These are phyloP conservation scores for Antennarius maculatus DNA, from an alignment of 2,797 vertebrate species.

Conservation along the genomic window DNA sequence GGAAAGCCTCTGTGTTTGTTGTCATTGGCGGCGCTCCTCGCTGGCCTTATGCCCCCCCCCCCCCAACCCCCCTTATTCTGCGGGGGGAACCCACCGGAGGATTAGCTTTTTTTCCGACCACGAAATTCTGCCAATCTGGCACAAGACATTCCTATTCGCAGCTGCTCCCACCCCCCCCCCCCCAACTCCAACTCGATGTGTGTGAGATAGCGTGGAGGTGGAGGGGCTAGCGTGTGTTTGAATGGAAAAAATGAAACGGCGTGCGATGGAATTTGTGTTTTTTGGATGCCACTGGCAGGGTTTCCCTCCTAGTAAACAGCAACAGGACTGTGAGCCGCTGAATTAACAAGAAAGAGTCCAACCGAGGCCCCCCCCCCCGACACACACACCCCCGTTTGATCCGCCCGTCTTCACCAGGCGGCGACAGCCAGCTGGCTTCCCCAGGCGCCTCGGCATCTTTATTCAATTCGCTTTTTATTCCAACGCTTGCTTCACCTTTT, in stretches of 20 bases:
- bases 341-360: constrained; percentile 65
- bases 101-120: constrained; percentile 83
- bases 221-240: constrained; percentile 54
- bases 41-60: constrained; percentile 80
- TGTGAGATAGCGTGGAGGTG: constrained; percentile 83
- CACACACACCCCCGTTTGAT: constrained; percentile 44
- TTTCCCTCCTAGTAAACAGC: constrained; percentile 89
- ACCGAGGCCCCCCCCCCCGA: not conserved
- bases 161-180: constrained; percentile 73
- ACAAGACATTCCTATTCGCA: constrained; percentile 81
- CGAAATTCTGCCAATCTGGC: constrained; percentile 86
- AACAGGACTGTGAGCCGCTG: constrained; percentile 75
- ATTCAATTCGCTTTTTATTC: constrained; percentile 19
- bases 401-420: constrained; percentile 47
- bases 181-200: constrained; percentile 82
- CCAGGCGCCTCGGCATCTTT: constrained; percentile 21
- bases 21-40: constrained; percentile 84
- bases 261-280: constrained; percentile 78
- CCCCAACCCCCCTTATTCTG: constrained; percentile 65
- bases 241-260: constrained; percentile 87
- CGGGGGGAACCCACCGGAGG: constrained; percentile 82
- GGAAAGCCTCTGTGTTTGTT: constrained; percentile 95
- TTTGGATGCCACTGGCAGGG: constrained; percentile 80
- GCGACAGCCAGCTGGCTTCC: constrained; percentile 22
- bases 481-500: constrained; percentile 24